phyloP scores from a whole-genome alignment of 2,797 vertebrate genomes.

The Bovichtus diacanthus region DNA sequence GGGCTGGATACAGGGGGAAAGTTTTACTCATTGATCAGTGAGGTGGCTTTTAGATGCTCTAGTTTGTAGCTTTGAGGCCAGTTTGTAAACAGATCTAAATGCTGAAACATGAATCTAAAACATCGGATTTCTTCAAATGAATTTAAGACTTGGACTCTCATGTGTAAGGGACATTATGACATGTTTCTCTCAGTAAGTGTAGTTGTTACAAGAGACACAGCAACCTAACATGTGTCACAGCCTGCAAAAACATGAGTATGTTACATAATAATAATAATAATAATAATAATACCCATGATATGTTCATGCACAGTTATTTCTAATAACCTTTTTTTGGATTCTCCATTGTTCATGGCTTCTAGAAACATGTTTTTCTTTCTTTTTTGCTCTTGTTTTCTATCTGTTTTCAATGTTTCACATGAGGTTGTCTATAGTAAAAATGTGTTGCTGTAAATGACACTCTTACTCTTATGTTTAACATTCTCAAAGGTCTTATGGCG shows the following conservation, averaged over 20 bases:
- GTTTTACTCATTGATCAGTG: conserved; percentile 30
- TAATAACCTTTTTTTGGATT: conserved; percentile 16
- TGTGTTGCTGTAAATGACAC: conserved; percentile 17
- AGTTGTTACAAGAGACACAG: conserved; percentile 28
- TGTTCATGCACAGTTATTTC: conserved; percentile 44
- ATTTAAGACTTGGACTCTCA: conserved; percentile 5
- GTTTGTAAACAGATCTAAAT: conserved; percentile 7
- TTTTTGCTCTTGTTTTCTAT: conserved; percentile 24
- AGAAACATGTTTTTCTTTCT: conserved; percentile 35
- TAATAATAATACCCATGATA: neutral
- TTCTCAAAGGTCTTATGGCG: neutral
- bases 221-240: conserved; percentile 21
- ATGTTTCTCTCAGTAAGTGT: conserved; percentile 44
- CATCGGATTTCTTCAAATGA: conserved; percentile 10
- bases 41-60: conserved; percentile 23
- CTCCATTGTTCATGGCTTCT: conserved; percentile 47
- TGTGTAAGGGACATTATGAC: conserved; percentile 31
- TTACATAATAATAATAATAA: too few relatives aligned
- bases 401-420: conserved; percentile 43
- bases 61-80: conserved; percentile 19
- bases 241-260: conserved; percentile 22
- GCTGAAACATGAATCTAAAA: conserved; percentile 4
- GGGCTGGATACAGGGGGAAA: conserved; percentile 21
- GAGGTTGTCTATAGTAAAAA: conserved; percentile 56
- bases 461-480: conserved; percentile 21